Conservation (phyloP, 92 coral and sea anemone genomes). For the Nematostella vectensis region DNA sequence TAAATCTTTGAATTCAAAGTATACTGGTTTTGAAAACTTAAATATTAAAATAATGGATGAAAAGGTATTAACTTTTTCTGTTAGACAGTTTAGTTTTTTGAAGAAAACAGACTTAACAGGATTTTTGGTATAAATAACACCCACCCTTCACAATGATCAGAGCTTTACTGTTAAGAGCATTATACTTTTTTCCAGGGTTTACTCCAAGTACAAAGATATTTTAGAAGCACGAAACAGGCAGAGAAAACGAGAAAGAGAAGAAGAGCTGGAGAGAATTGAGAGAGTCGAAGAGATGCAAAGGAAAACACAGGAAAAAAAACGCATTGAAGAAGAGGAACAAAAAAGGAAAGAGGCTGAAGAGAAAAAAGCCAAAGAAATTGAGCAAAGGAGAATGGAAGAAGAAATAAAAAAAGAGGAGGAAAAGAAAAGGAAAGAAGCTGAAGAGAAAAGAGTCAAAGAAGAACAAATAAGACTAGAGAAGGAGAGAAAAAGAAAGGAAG, state of each 20-base stretch:
- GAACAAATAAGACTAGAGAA: conserved; percentile 29
- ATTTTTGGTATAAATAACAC: no score
- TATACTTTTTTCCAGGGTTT: conserved; percentile 39
- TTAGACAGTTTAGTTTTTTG: no score
- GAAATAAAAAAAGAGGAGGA: conserved; percentile 14
- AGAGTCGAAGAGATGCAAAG: conserved; percentile 5
- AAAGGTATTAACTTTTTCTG: no score
- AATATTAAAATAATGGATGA: no score
- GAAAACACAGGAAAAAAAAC: not conserved
- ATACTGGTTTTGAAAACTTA: no score
- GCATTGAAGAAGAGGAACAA: conserved; percentile 10
- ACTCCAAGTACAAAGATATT: conserved; percentile 34
- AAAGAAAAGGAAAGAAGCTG: conserved; percentile 4
- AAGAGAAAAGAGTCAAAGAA: conserved; percentile 35
- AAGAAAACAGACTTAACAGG: no score
- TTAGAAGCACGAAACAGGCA: conserved; percentile 20
- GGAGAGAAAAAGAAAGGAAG: conserved; percentile 23
- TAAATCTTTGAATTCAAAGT: no score
- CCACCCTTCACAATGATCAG: no score
- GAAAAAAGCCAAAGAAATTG: conserved; percentile 14
- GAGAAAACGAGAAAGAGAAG: conserved; percentile 19
- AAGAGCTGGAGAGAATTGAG: conserved; percentile 7
- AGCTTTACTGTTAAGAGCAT: no score
- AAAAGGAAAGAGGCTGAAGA: conserved; percentile 26
- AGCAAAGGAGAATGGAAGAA: conserved; percentile 1